phyloP scores from a whole-genome alignment of 1,140 invertebrate genomes.

The Sycophaga agraensis region DNA sequence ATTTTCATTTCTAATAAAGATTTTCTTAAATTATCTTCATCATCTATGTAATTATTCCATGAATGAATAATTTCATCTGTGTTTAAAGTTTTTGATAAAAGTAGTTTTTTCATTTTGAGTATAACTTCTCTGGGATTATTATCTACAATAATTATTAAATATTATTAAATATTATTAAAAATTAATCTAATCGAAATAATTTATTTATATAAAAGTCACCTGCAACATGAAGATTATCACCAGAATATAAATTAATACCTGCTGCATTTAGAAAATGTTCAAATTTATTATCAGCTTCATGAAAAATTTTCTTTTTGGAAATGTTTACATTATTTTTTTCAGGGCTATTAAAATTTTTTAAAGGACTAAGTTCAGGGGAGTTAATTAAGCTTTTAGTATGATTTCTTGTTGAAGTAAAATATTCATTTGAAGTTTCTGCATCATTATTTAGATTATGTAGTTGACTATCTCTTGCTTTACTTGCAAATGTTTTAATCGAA shows the following conservation, averaged over 20 bases:
- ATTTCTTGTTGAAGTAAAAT: too few relatives aligned
- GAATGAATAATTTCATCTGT: constrained; percentile 38
- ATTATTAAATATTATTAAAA: neutral
- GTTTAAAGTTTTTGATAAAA: constrained; percentile 32
- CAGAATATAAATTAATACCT: constrained; percentile 37
- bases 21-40: constrained; percentile 43
- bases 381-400: too few relatives aligned
- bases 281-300: constrained; percentile 29
- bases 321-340: neutral
- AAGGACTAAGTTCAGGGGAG: constrained; percentile 11
- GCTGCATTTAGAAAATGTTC: constrained; percentile 37
- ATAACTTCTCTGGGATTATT: constrained; percentile 35
- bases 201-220: constrained; percentile 34
- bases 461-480: neutral
- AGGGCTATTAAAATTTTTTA: constrained; percentile 8
- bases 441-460: neutral
- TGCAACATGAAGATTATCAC: constrained; percentile 34
- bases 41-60: constrained; percentile 43
- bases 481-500: neutral
- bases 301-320: neutral
- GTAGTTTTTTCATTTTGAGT: constrained; percentile 40
- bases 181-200: constrained; percentile 1
- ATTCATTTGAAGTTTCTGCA: neutral
- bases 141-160: constrained; percentile 31
- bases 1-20: constrained; percentile 40